phyloP scores from a whole-genome alignment of 2,113 vertebrate genomes.

The Onychostruthus taczanowskii region DNA sequence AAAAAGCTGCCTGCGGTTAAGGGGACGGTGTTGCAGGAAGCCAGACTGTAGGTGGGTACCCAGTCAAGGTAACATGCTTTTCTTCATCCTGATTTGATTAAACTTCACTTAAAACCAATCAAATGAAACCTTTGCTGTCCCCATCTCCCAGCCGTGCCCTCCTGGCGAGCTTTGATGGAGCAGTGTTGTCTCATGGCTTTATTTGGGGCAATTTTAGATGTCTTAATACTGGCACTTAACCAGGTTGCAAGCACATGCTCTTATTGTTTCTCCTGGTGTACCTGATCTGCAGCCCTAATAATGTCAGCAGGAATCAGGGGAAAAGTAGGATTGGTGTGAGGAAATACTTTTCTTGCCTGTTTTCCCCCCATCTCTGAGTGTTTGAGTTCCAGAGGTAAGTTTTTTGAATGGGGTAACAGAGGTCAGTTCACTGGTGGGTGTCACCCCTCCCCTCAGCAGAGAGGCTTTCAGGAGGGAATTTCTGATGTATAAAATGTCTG shows the following conservation, averaged over 20 bases:
- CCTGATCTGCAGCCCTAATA: neutral
- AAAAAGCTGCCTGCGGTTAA: constrained; percentile 61
- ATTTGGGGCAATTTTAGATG: neutral
- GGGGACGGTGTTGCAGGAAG: constrained; percentile 68
- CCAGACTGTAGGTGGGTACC: constrained; percentile 77
- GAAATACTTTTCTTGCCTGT: neutral
- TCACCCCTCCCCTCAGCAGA: neutral
- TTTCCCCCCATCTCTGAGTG: neutral
- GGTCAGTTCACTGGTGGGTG: neutral
- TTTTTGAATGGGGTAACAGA: neutral
- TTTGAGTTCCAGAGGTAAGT: constrained; percentile 32
- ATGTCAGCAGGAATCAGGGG: neutral
- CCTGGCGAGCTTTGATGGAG: neutral
- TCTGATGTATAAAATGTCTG: constrained; percentile 10
- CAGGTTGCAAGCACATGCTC: neutral
- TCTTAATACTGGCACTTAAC: neutral
- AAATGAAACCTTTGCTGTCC: neutral
- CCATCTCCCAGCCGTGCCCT: neutral
- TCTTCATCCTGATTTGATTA: neutral
- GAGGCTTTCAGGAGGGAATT: neutral
- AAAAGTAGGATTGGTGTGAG: neutral
- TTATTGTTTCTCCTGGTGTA: neutral
- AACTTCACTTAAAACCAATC: constrained; percentile 26
- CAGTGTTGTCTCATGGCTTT: neutral
- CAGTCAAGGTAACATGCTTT: constrained; percentile 31